Conservation (phyloP, 2,113 vertebrate species). For the Onychostoma macrolepis region DNA sequence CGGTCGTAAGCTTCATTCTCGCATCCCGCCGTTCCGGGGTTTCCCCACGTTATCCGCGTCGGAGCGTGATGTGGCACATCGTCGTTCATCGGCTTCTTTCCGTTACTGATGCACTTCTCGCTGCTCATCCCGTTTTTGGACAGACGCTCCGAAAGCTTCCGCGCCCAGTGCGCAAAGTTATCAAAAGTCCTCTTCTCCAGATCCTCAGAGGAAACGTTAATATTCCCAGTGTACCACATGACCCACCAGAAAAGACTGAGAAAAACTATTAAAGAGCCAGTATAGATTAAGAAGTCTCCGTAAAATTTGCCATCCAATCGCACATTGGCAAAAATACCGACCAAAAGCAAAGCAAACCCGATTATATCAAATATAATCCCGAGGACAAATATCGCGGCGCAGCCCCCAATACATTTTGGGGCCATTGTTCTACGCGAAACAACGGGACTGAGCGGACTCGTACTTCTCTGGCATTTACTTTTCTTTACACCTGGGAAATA, state of each 20-base stretch:
- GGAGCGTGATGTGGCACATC: slow-evolving; percentile 33
- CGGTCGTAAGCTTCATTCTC: slow-evolving; percentile 69
- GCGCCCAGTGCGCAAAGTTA: slow-evolving; percentile 70
- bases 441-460: neutral
- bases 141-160: slow-evolving; percentile 71
- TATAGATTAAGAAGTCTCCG: slow-evolving; percentile 80
- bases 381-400: slow-evolving; percentile 66
- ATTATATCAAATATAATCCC: slow-evolving; percentile 67
- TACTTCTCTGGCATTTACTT: slow-evolving; percentile 57
- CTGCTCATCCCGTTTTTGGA: slow-evolving; percentile 61
- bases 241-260: slow-evolving; percentile 78
- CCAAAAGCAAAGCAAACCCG: slow-evolving; percentile 68
- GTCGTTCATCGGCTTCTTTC: slow-evolving; percentile 55
- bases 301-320: slow-evolving; percentile 69
- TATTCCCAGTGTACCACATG: slow-evolving; percentile 78
- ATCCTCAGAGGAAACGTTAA: slow-evolving; percentile 50
- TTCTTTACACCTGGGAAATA: slow-evolving; percentile 58
- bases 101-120: slow-evolving; percentile 39
- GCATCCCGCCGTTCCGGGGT: slow-evolving; percentile 38
- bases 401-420: slow-evolving; percentile 67
- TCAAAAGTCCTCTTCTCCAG: slow-evolving; percentile 56
- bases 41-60: slow-evolving; percentile 59
- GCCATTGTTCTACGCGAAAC: slow-evolving; percentile 64
- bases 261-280: slow-evolving; percentile 74
- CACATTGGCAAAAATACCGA: slow-evolving; percentile 77